Conservation (phyloP, 1,140 invertebrate genomes). For the Pachyrhynchus sulphureomaculatus region DNA sequence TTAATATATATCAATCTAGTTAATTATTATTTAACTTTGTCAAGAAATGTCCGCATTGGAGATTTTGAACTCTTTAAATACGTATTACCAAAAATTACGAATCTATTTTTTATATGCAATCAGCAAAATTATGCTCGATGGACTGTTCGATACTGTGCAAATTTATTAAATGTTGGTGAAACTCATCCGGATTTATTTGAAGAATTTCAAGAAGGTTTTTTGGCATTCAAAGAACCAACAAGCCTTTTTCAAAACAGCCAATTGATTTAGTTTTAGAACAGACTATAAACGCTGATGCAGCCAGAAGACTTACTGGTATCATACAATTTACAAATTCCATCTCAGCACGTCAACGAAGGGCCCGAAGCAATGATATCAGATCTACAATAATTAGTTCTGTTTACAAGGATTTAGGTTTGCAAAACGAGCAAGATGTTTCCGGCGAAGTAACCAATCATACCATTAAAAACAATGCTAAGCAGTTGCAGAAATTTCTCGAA, state of each 20-base stretch:
- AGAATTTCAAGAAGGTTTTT: conserved; percentile 37
- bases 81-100: conserved; percentile 30
- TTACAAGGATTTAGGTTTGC: background rate
- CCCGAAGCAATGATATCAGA: conserved; percentile 32
- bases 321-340: conserved; percentile 36
- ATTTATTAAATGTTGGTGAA: conserved; percentile 35
- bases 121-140: conserved; percentile 37
- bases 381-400: conserved; percentile 34
- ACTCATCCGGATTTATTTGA: conserved; percentile 39
- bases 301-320: conserved; percentile 39
- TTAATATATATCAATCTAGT: conserved; percentile 43
- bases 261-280: conserved; percentile 43
- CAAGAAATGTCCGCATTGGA: conserved; percentile 40
- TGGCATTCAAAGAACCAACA: conserved; percentile 37
- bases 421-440: conserved; percentile 36
- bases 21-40: conserved; percentile 39
- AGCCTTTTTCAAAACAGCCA: conserved; percentile 39
- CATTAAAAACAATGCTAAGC: conserved; percentile 34
- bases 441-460: conserved; percentile 30
- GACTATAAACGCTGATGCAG: conserved; percentile 47
- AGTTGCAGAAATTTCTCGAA: conserved; percentile 33
- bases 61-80: conserved; percentile 41
- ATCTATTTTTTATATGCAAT: conserved; percentile 37
- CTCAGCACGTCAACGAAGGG: conserved; percentile 33
- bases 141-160: conserved; percentile 32